Base-by-base conservation (phyloP, 2,113 vertebrate species). In the Plestiodon gilberti region DNA sequence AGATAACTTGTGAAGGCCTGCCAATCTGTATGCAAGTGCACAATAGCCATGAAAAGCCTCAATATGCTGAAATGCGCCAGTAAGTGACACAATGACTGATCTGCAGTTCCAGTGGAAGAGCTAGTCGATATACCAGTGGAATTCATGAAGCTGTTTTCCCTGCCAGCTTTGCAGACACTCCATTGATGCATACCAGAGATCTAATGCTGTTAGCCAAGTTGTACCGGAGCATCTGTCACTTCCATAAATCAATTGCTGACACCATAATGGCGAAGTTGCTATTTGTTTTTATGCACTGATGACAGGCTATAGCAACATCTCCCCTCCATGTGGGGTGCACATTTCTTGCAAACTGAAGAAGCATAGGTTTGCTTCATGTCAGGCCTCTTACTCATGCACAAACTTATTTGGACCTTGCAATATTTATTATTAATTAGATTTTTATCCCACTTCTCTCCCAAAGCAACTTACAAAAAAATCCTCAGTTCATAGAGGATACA, bases 261-360 rank as follows among this genome's bases (percentile, higher is more conserved):
- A 87, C 38, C 62, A 69, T 79, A 83, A 78, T 5, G 70, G 85
- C 55, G 71, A 79, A 77, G 30, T 48, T 17, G 30, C 61, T 48
- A n/a, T 89, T 84, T 82, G 20, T 3, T 87, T 88, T 73, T 85
- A 65, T 75, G 0, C 35, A 73, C n/a, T 88, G 25, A 59, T 38
- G 64, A 83, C 40, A 88, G 88, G 87, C 1, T 0, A 0, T 28
- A 82, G 59, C 48, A 73, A 40, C 43, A 0, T 1, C 52, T 84
- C 85, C 83, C 78, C 25, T 48, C 61, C 22, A 70, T 4, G 69
- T 77, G 85, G 9, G 84, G 3, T 30, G 75, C 59, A 15, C 30
- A 4, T 38, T 89, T 75, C 81, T 92, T 43, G 20, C 70, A 82
- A 90, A 78, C 85, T 1, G n/a, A 85, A 81, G 75, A 69, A 83